Conservation (phyloP, 2,797 vertebrate genomes). For the Sebastolobus altivelis region DNA sequence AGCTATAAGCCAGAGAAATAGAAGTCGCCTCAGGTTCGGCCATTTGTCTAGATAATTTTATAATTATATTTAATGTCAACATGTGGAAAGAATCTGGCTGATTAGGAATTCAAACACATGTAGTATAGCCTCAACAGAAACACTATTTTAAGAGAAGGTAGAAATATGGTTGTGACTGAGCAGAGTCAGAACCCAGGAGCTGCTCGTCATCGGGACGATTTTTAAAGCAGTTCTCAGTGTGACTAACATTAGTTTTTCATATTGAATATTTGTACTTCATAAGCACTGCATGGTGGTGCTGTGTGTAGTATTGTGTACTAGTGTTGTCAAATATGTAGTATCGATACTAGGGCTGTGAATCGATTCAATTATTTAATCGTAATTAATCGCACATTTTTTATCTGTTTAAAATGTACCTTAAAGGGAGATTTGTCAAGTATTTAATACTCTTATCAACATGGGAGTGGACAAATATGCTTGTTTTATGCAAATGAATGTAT, state of each 20-base stretch:
- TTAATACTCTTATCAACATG: too few relatives aligned
- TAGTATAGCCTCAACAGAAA: background rate
- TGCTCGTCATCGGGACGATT: background rate
- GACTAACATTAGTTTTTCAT: background rate
- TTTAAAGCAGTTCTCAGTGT: background rate
- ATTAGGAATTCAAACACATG: background rate
- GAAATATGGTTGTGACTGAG: background rate
- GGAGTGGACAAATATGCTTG: too few relatives aligned
- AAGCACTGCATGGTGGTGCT: background rate
- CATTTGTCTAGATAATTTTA: background rate
- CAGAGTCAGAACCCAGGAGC: constrained; percentile 1
- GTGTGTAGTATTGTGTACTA: background rate
- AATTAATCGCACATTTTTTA: too few relatives aligned
- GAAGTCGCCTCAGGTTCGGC: background rate
- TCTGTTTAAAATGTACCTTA: too few relatives aligned
- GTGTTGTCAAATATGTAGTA: too few relatives aligned
- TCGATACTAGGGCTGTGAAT: too few relatives aligned
- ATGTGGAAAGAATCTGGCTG: background rate
- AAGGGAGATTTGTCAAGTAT: too few relatives aligned
- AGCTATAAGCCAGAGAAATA: background rate
- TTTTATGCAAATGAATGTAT: too few relatives aligned
- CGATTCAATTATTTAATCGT: too few relatives aligned
- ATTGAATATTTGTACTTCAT: background rate
- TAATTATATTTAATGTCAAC: background rate
- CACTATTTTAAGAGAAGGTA: constrained; percentile 13